phyloP scores from a whole-genome alignment of 2,113 vertebrate genomes.

The Piaya cayana region DNA sequence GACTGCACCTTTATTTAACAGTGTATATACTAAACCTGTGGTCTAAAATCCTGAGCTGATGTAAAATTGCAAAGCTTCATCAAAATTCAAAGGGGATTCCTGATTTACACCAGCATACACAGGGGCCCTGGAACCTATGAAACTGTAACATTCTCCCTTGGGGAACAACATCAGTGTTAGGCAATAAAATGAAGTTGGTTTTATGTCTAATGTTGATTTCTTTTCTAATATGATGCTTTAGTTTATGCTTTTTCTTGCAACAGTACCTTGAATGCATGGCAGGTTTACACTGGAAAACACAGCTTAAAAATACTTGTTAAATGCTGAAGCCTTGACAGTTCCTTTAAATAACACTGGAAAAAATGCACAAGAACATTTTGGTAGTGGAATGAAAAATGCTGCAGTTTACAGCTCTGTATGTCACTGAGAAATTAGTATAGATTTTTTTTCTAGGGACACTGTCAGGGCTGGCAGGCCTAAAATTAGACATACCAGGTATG shows the following conservation, averaged over 20 bases:
- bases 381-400: slow-evolving; percentile 37
- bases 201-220: slow-evolving; percentile 36
- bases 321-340: slow-evolving; percentile 43
- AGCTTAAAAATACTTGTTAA: slow-evolving; percentile 60
- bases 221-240: slow-evolving; percentile 12
- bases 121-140: slow-evolving; percentile 6
- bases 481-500: slow-evolving; percentile 72
- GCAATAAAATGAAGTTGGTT: slow-evolving; percentile 27
- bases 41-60: slow-evolving; percentile 23
- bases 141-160: neutral
- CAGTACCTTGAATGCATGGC: neutral
- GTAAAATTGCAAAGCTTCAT: slow-evolving; percentile 36
- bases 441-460: slow-evolving; percentile 65
- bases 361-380: slow-evolving; percentile 31
- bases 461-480: slow-evolving; percentile 69
- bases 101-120: slow-evolving; percentile 41
- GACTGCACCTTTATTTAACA: slow-evolving; percentile 51
- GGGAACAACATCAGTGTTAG: slow-evolving; percentile 13
- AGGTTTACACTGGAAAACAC: slow-evolving; percentile 44
- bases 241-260: slow-evolving; percentile 38
- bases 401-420: slow-evolving; percentile 52
- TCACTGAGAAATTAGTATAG: slow-evolving; percentile 66
- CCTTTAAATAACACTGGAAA: slow-evolving; percentile 59
- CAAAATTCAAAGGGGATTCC: slow-evolving; percentile 54
- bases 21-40: neutral